A percentile compares a stretch with the other conserved stretches of the same genome.
Evolutionary conservation across 2,888 invertebrate species (phyloP).

Genomic region (Drosophila cracens): DNA sequence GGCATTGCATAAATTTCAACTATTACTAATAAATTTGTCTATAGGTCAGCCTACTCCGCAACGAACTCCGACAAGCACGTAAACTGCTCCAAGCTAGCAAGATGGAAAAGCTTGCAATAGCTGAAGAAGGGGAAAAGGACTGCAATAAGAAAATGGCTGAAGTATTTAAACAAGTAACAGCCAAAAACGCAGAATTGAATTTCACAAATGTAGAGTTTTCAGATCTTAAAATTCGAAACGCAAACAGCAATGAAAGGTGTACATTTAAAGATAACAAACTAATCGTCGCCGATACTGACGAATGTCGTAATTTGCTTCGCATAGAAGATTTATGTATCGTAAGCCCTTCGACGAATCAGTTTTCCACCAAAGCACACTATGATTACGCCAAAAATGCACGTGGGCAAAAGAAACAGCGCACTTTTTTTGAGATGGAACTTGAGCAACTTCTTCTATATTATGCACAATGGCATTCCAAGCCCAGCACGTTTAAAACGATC

Average conservation of each 20-base stretch:
- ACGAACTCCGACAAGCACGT: slow-evolving; percentile 81
- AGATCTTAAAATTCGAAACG: slow-evolving; percentile 76
- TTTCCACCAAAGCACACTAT: slow-evolving; percentile 31
- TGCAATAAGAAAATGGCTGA: slow-evolving; percentile 79
- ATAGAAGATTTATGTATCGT: slow-evolving; percentile 60
- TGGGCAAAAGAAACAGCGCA: slow-evolving; percentile 63
- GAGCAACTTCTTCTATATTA: slow-evolving; percentile 73
- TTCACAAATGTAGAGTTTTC: slow-evolving; percentile 77
- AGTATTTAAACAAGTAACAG: slow-evolving; percentile 73
- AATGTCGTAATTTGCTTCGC: slow-evolving; percentile 51
- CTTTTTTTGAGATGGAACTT: slow-evolving; percentile 77
- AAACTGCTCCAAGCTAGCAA: slow-evolving; percentile 80
- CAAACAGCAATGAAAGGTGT: slow-evolving; percentile 47
- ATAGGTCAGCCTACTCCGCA: slow-evolving; percentile 77
- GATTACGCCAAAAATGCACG: slow-evolving; percentile 51
- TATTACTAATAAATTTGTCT: background rate
- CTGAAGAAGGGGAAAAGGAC: slow-evolving; percentile 70
- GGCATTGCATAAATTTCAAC: background rate
- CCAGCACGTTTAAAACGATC: slow-evolving; percentile 3
- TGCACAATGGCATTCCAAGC: slow-evolving; percentile 67
- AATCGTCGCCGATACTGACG: slow-evolving; percentile 15
- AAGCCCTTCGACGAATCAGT: slow-evolving; percentile 11
- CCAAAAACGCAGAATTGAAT: slow-evolving; percentile 76
- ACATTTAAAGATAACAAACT: slow-evolving; percentile 54
- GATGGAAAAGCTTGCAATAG: slow-evolving; percentile 78